These are phyloP conservation scores for Listronotus bonariensis DNA, from an alignment of 1,140 invertebrate genomes.

Conservation along the genomic window DNA sequence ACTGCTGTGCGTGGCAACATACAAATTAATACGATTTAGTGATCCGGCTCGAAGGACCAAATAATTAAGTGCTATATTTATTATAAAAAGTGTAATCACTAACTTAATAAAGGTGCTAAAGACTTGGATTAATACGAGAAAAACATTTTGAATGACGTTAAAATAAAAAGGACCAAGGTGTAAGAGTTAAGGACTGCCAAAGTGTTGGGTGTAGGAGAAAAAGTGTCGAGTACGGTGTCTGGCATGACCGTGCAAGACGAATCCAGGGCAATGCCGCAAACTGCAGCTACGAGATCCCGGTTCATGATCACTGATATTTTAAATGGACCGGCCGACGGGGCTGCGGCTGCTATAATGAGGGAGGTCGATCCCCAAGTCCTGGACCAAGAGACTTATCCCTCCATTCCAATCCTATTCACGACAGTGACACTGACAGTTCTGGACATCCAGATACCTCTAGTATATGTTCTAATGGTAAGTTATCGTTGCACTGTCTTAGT, in stretches of 20 bases:
- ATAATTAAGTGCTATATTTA: neutral
- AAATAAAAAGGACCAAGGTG: neutral
- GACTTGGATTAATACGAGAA: neutral
- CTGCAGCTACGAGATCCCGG: slow-evolving; percentile 63
- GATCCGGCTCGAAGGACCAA: neutral
- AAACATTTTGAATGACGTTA: slow-evolving; percentile 1
- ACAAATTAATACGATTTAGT: neutral
- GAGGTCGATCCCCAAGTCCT: slow-evolving; percentile 53
- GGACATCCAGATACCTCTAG: slow-evolving; percentile 55
- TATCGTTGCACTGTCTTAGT: neutral
- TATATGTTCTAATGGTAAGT: slow-evolving; percentile 55
- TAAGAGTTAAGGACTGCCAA: slow-evolving; percentile 26
- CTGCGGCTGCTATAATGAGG: slow-evolving; percentile 39
- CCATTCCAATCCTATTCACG: slow-evolving; percentile 51
- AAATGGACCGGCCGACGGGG: slow-evolving; percentile 55
- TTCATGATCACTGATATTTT: slow-evolving; percentile 83
- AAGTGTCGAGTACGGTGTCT: slow-evolving; percentile 52
- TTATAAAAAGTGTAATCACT: neutral
- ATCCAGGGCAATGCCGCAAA: slow-evolving; percentile 54
- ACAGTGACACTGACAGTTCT: slow-evolving; percentile 55
- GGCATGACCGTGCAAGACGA: slow-evolving; percentile 58
- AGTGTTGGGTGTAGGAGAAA: slow-evolving; percentile 52
- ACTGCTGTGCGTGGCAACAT: neutral
- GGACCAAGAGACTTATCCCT: slow-evolving; percentile 54
- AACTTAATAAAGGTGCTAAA: neutral